Conservation (phyloP, 2,797 vertebrate species). For the Propithecus perrieri region DNA sequence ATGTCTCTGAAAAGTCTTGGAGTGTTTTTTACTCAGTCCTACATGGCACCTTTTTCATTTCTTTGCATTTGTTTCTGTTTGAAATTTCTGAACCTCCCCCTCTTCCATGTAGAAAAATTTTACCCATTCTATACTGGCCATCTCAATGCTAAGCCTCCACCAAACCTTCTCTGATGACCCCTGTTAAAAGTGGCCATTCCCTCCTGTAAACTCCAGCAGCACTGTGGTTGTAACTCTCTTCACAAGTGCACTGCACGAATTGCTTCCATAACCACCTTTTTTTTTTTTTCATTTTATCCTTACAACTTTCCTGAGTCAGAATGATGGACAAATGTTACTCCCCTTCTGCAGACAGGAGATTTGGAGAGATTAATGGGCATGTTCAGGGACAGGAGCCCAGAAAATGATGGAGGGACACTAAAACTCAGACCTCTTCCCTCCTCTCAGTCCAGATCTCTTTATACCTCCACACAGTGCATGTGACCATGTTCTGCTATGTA, state of each 20-base stretch:
- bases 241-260: background rate
- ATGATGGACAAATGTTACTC: background rate
- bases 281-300: background rate
- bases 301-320: background rate
- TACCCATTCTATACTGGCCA: background rate
- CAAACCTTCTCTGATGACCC: background rate
- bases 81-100: background rate
- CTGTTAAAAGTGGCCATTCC: background rate
- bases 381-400: background rate
- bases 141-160: background rate
- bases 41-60: background rate
- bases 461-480: background rate
- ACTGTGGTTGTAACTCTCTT: background rate
- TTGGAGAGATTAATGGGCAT: background rate
- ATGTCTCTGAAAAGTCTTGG: background rate
- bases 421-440: background rate
- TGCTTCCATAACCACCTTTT: background rate
- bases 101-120: background rate
- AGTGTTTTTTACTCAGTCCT: background rate
- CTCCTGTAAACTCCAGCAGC: background rate
- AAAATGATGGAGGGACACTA: background rate
- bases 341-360: background rate
- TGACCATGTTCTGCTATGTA: background rate
- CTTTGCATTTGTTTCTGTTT: background rate
- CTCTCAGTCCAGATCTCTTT: background rate